Conservation (phyloP, 2,113 vertebrate genomes). For the Vidua macroura region DNA sequence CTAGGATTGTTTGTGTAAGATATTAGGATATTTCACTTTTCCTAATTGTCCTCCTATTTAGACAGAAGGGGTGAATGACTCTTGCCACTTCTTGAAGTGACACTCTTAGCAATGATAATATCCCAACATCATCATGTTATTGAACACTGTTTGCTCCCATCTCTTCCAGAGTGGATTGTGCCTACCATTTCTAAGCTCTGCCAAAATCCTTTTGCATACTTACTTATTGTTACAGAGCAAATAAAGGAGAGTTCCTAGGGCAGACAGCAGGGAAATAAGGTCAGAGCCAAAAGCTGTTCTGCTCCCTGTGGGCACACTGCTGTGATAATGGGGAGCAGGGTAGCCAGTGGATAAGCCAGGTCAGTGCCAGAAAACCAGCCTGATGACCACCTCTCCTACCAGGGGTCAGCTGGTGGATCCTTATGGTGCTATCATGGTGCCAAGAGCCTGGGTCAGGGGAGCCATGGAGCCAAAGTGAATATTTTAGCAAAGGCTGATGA, state of each 20-base stretch:
- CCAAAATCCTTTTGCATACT: background rate
- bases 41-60: background rate
- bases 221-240: background rate
- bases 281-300: background rate
- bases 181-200: background rate
- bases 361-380: background rate
- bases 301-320: background rate
- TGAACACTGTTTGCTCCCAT: background rate
- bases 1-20: background rate
- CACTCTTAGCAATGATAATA: background rate
- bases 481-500: background rate
- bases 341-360: background rate
- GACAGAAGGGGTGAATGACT: background rate
- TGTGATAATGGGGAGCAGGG: background rate
- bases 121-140: background rate
- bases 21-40: background rate
- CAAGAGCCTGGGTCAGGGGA: background rate
- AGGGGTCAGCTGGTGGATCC: background rate
- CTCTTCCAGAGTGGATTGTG: background rate
- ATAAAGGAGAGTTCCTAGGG: background rate
- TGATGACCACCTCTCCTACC: background rate
- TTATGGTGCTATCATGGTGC: rapidly evolving
- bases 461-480: background rate
- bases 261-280: background rate
- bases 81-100: background rate